phyloP scores from a whole-genome alignment of 2,797 vertebrate genomes.

The Podargus strigoides region DNA sequence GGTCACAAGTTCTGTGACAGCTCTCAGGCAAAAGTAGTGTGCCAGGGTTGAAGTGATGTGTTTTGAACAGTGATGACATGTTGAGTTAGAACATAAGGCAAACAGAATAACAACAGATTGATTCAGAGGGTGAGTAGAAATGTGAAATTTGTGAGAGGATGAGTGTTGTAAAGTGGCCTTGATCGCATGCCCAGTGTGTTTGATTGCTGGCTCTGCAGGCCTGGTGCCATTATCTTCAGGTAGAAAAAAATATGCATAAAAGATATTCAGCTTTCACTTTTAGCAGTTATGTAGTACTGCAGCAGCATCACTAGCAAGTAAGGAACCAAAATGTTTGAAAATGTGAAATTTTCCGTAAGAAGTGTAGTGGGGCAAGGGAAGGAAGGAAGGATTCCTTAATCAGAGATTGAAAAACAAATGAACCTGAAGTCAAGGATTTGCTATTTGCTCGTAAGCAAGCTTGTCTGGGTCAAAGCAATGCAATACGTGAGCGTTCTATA shows the following conservation, averaged over 20 bases:
- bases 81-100: conserved; percentile 66
- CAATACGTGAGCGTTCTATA: not conserved
- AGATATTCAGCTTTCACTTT: not conserved
- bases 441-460: not conserved
- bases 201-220: conserved; percentile 27
- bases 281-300: not conserved
- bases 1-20: conserved; percentile 36
- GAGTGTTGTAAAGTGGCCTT: conserved; percentile 30
- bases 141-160: conserved; percentile 18
- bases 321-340: not conserved
- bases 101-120: conserved; percentile 66
- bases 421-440: not conserved
- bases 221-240: not conserved
- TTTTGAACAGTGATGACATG: conserved; percentile 50
- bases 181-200: not conserved
- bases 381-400: not conserved
- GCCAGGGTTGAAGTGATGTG: conserved; percentile 34
- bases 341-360: not conserved
- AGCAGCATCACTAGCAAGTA: not conserved
- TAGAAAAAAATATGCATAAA: not conserved
- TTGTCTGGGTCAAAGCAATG: not conserved
- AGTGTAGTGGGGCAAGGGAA: accelerated
- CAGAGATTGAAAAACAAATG: not conserved
- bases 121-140: conserved; percentile 45
- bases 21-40: conserved; percentile 7